phyloP scores from a whole-genome alignment of 2,797 vertebrate species.

The Chromobotia macracanthus region DNA sequence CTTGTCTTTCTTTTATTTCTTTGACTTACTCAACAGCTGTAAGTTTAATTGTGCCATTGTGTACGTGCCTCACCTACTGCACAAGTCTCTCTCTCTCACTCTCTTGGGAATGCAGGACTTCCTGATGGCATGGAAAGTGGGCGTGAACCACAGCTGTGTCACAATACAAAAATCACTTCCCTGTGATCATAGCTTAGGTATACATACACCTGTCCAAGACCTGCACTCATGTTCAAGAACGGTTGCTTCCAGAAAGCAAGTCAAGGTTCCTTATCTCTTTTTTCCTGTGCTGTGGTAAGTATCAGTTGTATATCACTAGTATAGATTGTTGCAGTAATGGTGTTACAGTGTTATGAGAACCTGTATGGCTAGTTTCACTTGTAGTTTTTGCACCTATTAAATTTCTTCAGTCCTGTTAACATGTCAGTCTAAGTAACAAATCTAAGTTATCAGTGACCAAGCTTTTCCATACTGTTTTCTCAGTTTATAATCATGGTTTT shows the following conservation, averaged over 20 bases:
- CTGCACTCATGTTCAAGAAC: neutral
- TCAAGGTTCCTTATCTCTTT: neutral
- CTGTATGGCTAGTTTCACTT: constrained; percentile 12
- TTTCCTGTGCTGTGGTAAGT: constrained; percentile 45
- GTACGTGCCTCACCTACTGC: constrained; percentile 23
- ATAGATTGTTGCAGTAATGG: neutral
- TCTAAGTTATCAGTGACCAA: neutral
- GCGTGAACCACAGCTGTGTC: constrained; percentile 59
- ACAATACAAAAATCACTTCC: constrained; percentile 38
- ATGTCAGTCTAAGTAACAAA: neutral
- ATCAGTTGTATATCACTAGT: neutral
- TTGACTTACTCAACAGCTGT: constrained; percentile 17
- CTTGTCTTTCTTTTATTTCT: neutral
- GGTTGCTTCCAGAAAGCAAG: neutral
- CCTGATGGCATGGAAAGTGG: constrained; percentile 63
- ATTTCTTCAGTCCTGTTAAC: neutral
- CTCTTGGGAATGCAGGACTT: constrained; percentile 67
- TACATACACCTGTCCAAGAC: constrained; percentile 29
- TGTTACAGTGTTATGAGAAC: constrained; percentile 1
- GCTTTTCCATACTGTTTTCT: neutral
- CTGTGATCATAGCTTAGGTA: constrained; percentile 12
- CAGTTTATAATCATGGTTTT: neutral
- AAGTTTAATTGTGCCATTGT: constrained; percentile 36
- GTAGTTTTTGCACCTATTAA: neutral
- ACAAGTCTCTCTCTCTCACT: constrained; percentile 32